Evolutionary conservation across 64 coral and sea anemone genomes (phyloP).

Genomic region (Platygyra sinensis): DNA sequence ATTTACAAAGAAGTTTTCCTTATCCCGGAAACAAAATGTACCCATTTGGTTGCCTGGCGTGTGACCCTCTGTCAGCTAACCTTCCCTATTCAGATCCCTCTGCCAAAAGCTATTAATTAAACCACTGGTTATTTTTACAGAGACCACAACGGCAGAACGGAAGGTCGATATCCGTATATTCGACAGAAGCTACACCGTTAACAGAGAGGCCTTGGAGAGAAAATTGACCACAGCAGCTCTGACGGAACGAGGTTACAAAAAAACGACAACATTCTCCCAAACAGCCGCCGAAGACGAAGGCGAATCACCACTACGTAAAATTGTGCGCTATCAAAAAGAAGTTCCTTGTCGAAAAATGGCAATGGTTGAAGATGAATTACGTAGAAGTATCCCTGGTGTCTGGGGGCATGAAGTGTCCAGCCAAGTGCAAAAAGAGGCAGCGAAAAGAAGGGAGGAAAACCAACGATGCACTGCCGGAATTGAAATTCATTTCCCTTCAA

Average conservation of each 20-base stretch:
- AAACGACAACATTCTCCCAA: background rate
- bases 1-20: too few relatives aligned
- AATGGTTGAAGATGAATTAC: constrained; percentile 34
- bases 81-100: background rate
- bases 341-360: constrained; percentile 30
- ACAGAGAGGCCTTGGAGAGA: constrained; percentile 2
- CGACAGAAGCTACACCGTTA: background rate
- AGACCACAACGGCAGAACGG: background rate
- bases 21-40: too few relatives aligned
- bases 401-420: constrained; percentile 8
- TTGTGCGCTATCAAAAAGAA: constrained; percentile 3
- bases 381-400: constrained; percentile 23
- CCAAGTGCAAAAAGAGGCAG: constrained; percentile 28
- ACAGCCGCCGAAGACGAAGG: background rate
- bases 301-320: background rate
- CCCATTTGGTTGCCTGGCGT: background rate
- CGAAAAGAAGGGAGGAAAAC: constrained; percentile 1
- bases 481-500: constrained; percentile 54
- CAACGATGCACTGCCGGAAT: constrained; percentile 53
- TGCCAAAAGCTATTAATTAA: background rate
- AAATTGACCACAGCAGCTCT: background rate
- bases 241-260: constrained; percentile 4
- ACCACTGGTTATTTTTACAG: background rate
- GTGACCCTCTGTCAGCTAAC: background rate
- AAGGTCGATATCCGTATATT: constrained; percentile 31